These are phyloP conservation scores for Poecilia gillii DNA, from an alignment of 2,797 vertebrate species.

Conservation along the genomic window DNA sequence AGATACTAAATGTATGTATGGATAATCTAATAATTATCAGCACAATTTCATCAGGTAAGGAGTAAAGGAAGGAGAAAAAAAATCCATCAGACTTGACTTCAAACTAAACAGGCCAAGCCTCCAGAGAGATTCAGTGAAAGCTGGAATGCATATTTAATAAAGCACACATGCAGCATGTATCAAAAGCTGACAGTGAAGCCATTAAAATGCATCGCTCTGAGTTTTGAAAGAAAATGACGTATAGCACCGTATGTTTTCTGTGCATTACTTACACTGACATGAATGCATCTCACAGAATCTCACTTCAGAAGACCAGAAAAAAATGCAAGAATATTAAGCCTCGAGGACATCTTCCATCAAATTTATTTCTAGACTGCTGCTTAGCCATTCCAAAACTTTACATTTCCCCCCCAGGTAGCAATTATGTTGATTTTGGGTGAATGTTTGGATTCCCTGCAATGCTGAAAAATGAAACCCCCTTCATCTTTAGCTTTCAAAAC, in stretches of 20 bases:
- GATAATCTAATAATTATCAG: constrained; percentile 35
- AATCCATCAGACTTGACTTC: constrained; percentile 49
- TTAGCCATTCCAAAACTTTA: neutral
- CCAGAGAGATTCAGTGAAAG: constrained; percentile 57
- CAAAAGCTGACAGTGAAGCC: constrained; percentile 32
- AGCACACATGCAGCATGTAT: constrained; percentile 27
- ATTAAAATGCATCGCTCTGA: constrained; percentile 34
- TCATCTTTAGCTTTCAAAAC: no score
- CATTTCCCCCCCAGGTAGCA: neutral
- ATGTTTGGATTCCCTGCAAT: neutral
- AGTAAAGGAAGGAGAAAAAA: constrained; percentile 8
- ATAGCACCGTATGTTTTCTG: constrained; percentile 26
- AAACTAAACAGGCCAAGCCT: constrained; percentile 67
- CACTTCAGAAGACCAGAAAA: neutral
- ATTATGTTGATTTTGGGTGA: neutral
- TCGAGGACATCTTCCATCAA: neutral
- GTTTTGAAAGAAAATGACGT: constrained; percentile 36
- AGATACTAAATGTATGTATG: constrained; percentile 15
- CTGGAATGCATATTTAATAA: constrained; percentile 71
- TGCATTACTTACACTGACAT: constrained; percentile 7
- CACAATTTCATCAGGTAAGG: constrained; percentile 40
- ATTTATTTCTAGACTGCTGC: neutral
- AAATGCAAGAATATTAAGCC: neutral
- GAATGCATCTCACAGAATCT: constrained; percentile 5
- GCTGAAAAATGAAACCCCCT: neutral